Conservation (phyloP, 2,888 invertebrate genomes). For the Harpalus rufipes region DNA sequence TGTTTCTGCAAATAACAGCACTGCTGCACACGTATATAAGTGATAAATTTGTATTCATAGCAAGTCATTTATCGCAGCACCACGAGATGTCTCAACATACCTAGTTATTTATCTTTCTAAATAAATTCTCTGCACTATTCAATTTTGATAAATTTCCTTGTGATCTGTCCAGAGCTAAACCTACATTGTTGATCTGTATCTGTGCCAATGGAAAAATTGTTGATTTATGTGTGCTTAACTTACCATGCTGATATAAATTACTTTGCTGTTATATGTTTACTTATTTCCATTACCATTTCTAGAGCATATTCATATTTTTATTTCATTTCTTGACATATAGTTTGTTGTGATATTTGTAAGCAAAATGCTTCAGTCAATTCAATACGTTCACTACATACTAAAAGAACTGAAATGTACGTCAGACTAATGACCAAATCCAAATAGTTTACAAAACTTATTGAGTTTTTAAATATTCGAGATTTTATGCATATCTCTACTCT, state of each 20-base stretch:
- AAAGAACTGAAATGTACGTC: too few relatives aligned
- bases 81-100: conserved; percentile 48
- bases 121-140: conserved; percentile 55
- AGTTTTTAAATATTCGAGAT: too few relatives aligned
- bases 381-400: neutral
- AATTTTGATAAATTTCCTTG: conserved; percentile 57
- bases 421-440: too few relatives aligned
- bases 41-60: conserved; percentile 50
- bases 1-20: conserved; percentile 37
- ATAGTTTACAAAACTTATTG: too few relatives aligned
- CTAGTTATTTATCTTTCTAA: conserved; percentile 42
- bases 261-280: conserved; percentile 32
- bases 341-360: neutral
- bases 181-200: conserved; percentile 51
- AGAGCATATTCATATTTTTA: neutral
- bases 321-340: neutral
- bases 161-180: conserved; percentile 32
- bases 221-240: conserved; percentile 39
- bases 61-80: conserved; percentile 40
- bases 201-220: conserved; percentile 32
- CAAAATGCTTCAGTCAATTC: neutral
- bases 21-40: conserved; percentile 22
- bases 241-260: conserved; percentile 41
- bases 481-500: too few relatives aligned
- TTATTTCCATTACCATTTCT: conserved; percentile 25